Evolutionary conservation across 2,888 invertebrate genomes (phyloP), one percentile per base, ranked within the genome.

Genomic region (Noctua janthina): DNA sequence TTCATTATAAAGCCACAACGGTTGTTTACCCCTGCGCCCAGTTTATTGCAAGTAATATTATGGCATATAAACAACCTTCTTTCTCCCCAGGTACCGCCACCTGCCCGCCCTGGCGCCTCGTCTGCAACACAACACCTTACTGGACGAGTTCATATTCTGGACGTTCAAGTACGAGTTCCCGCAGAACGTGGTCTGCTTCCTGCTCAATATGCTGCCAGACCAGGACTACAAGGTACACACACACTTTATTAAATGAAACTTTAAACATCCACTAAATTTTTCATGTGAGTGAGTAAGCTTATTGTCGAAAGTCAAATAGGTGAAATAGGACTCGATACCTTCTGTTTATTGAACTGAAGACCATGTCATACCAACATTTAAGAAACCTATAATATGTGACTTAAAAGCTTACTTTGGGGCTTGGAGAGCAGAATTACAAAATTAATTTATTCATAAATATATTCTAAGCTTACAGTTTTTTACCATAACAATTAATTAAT

Each of bases 141-240:
- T 99, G 39, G 99, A 99, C 94, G 99, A 99, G 97, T 97, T 99
- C 88, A 99, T 99, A 90, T 99, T 99, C 97, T 99, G 99, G 99
- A 99, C 99, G 43, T 99, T 99, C 83, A 99, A 99, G 94, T 99
- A 98, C 95, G 99, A 99, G 95, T 99, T 99, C 96, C 99, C 99
- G 1, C 99, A 99, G 96, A 99, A 99, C 93, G 98, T 99, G 79
- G 99, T 99, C 76, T 99, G 99, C 93, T 98, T 99, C 88, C 96
- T 99, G 83, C 97, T 99, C 76, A 99, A 99, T 93, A 98, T 99
- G 98, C 97, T 99, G 91, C 99, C 99, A 4, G 99, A 99, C 96
- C 98, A 98, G 87, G 98, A 98, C 91, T 99, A 99, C 93, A 99
- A 99, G 97, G 98, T 98, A 87, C 56, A 5, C 1, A 7, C 20